These are phyloP conservation scores for Geotrypetes seraphini DNA, from an alignment of 2,797 vertebrate species.

Conservation along the genomic window DNA sequence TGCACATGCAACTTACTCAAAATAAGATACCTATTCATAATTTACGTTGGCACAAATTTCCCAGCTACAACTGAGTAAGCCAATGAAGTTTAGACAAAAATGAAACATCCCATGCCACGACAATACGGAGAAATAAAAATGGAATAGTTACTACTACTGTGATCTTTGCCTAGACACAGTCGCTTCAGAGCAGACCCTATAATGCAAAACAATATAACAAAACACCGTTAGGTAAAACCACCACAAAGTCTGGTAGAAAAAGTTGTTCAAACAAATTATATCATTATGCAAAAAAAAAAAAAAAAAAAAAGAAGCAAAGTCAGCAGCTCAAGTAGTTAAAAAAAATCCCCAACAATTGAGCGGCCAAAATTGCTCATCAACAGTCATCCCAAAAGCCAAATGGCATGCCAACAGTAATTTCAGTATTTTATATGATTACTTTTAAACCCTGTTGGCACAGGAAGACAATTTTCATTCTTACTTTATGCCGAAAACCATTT, in stretches of 20 bases:
- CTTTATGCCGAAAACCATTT: conserved; percentile 29
- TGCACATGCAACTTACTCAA: conserved; percentile 15
- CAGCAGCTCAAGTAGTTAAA: conserved; percentile 57
- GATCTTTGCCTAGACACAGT: conserved; percentile 96
- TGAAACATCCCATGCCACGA: conserved; percentile 63
- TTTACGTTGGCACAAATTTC: conserved; percentile 11
- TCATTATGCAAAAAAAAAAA: conserved; percentile 54
- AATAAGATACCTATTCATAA: background rate
- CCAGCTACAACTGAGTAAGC: conserved; percentile 23
- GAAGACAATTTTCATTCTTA: too few relatives aligned
- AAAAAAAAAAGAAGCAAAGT: conserved; percentile 63
- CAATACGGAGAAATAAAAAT: conserved; percentile 68
- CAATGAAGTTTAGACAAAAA: conserved; percentile 37
- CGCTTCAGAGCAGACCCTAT: conserved; percentile 97
- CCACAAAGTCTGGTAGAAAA: conserved; percentile 58
- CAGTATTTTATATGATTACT: conserved; percentile 30
- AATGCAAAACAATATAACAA: conserved; percentile 78
- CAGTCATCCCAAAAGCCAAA: conserved; percentile 39
- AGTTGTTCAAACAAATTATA: conserved; percentile 72
- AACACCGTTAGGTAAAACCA: conserved; percentile 80
- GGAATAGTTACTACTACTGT: conserved; percentile 93
- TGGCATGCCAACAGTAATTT: conserved; percentile 35
- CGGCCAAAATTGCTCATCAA: conserved; percentile 34
- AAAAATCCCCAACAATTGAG: conserved; percentile 48
- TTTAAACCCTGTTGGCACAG: too few relatives aligned